phyloP scores from a whole-genome alignment of 2,113 vertebrate genomes.

The Ceyx melanurus region DNA sequence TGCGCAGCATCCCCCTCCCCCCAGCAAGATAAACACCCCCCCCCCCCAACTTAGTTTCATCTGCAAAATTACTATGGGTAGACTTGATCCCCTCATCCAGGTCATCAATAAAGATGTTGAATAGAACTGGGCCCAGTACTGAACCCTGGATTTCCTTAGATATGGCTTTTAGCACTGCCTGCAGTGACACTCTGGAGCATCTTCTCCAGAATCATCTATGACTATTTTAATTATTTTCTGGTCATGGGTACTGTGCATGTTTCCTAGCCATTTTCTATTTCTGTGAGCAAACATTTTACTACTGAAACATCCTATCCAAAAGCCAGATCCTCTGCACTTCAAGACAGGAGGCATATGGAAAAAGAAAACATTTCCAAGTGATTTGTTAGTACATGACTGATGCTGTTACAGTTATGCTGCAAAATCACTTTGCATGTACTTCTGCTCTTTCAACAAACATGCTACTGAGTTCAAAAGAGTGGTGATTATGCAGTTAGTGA shows the following conservation, averaged over 20 bases:
- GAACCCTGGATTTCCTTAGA: neutral
- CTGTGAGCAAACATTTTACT: neutral
- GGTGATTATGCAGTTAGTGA: neutral
- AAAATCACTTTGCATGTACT: neutral
- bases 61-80: no score
- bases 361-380: accelerated
- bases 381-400: neutral
- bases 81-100: no score
- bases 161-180: neutral
- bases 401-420: neutral
- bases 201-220: neutral
- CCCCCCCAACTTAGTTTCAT: no score
- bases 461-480: neutral
- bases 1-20: no score
- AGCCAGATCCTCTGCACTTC: neutral
- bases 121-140: no score
- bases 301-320: neutral
- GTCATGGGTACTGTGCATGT: neutral
- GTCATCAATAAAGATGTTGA: no score
- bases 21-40: no score
- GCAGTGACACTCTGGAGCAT: neutral
- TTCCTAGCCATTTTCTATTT: neutral
- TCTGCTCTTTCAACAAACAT: neutral
- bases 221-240: neutral
- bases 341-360: neutral